phyloP scores from a whole-genome alignment of 1,140 invertebrate species.

The Harlomillsia oculata region DNA sequence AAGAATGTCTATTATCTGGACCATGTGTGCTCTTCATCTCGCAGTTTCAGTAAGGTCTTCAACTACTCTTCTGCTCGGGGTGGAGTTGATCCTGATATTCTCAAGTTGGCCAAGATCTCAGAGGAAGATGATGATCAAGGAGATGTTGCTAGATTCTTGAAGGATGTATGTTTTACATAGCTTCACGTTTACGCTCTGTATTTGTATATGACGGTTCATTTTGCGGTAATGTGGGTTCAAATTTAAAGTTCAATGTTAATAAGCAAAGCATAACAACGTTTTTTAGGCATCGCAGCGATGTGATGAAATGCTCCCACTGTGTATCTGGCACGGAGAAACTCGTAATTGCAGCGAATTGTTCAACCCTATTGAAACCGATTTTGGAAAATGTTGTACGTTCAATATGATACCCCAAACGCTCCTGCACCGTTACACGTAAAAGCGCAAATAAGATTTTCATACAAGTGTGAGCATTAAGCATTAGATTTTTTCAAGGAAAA shows the following conservation, averaged over 20 bases:
- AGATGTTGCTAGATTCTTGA: slow-evolving; percentile 1
- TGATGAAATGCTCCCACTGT: slow-evolving; percentile 17
- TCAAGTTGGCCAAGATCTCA: neutral
- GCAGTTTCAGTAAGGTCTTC: slow-evolving; percentile 27
- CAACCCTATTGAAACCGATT: slow-evolving; percentile 63
- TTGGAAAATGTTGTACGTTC: slow-evolving; percentile 70
- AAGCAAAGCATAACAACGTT: too few species aligned
- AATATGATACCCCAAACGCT: slow-evolving; percentile 45
- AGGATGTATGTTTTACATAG: neutral
- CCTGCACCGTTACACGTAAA: slow-evolving; percentile 13
- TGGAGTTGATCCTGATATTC: neutral
- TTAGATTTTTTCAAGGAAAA: too few species aligned
- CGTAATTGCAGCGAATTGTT: slow-evolving; percentile 56
- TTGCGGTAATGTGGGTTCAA: too few species aligned
- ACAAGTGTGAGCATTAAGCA: too few species aligned
- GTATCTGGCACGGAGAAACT: slow-evolving; percentile 20
- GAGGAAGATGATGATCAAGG: slow-evolving; percentile 2
- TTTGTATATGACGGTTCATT: too few species aligned
- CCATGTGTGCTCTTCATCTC: slow-evolving; percentile 29
- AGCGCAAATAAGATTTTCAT: neutral
- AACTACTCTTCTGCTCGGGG: slow-evolving; percentile 18
- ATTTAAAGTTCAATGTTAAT: too few species aligned
- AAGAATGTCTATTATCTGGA: slow-evolving; percentile 28
- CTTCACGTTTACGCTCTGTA: too few species aligned
- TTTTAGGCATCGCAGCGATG: slow-evolving; percentile 25